phyloP scores from a whole-genome alignment of 2,113 vertebrate species.

The Potamarius usumacintae region DNA sequence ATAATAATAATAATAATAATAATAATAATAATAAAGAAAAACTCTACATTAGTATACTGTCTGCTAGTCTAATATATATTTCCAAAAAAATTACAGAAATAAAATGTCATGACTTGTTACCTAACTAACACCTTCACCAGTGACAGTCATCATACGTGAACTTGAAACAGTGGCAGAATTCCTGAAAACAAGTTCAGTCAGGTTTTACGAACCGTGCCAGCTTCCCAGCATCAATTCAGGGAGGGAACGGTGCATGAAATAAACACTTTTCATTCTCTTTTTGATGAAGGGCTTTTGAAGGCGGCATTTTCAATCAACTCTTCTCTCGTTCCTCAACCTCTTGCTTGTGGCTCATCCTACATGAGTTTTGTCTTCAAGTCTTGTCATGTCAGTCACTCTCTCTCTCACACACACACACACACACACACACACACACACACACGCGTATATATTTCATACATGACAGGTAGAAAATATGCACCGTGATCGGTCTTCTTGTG shows the following conservation, averaged over 20 bases:
- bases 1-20: too few species aligned
- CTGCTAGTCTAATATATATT: neutral
- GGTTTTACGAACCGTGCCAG: neutral
- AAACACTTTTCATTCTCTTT: constrained; percentile 10
- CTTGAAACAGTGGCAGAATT: neutral
- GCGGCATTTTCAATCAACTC: neutral
- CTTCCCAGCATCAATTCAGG: neutral
- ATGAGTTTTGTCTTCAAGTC: constrained; percentile 18
- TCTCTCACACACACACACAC: neutral
- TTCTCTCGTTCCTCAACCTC: neutral
- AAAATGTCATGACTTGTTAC: neutral
- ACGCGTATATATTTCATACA: neutral
- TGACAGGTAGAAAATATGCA: neutral
- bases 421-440: constrained; percentile 11
- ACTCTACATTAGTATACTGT: neutral
- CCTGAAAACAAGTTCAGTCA: constrained; percentile 23
- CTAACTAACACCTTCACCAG: neutral
- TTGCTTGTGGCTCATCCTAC: neutral
- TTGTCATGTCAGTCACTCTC: neutral
- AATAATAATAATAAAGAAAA: neutral
- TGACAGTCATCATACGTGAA: neutral
- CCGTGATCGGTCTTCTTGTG: neutral
- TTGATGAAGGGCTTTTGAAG: neutral
- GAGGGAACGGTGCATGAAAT: neutral
- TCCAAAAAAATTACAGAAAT: too few species aligned